Conservation (phyloP, 2,888 invertebrate species). For the Drosophila tripunctata region DNA sequence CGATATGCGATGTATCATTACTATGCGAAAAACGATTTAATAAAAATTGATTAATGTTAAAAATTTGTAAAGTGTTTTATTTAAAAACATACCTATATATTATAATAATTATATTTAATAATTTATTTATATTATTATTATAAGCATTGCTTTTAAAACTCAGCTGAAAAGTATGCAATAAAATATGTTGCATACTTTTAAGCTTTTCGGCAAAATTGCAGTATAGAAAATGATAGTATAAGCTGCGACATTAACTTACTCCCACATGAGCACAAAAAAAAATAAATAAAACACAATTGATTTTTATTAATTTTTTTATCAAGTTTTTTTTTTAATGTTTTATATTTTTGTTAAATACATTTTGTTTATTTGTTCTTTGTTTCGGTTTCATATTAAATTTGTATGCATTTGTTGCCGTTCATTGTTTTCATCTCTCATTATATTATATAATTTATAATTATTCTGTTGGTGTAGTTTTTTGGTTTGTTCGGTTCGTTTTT, state of each 20-base stretch:
- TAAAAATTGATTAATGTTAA: constrained; percentile 47
- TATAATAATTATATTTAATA: too few species aligned
- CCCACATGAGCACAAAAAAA: too few species aligned
- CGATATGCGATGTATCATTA: constrained; percentile 55
- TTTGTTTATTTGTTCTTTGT: constrained; percentile 58
- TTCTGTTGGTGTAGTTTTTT: constrained; percentile 22
- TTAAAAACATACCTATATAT: too few species aligned
- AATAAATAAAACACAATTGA: constrained; percentile 1
- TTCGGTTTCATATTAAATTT: constrained; percentile 47
- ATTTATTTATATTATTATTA: too few species aligned
- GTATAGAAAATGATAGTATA: too few species aligned
- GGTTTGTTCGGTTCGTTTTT: constrained; percentile 21
- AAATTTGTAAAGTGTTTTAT: too few species aligned
- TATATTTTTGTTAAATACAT: constrained; percentile 77
- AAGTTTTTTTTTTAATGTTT: constrained; percentile 46
- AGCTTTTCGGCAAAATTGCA: not conserved
- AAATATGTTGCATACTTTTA: constrained; percentile 2
- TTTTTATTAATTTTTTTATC: constrained; percentile 19
- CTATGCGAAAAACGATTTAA: constrained; percentile 61
- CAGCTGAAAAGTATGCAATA: not conserved
- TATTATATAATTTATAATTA: constrained; percentile 41
- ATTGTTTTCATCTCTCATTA: constrained; percentile 60
- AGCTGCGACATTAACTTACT: too few species aligned
- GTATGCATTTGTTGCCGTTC: constrained; percentile 60
- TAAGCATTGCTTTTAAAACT: not conserved